Evolutionary conservation across 2,797 vertebrate genomes (phyloP), one percentile per base, ranked within the genome.

Genomic region (Smutsia gigantea): DNA sequence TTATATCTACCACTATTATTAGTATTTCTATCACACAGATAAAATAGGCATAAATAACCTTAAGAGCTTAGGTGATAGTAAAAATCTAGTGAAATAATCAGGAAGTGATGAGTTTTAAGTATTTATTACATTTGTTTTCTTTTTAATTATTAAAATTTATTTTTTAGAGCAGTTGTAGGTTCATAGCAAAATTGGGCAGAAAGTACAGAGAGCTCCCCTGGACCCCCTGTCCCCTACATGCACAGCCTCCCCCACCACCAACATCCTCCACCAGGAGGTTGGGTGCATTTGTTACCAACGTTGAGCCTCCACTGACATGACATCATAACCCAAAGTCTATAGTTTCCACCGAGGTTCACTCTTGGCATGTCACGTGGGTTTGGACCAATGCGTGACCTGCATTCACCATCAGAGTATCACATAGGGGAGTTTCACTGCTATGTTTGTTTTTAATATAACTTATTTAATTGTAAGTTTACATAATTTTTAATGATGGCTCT

Each of bases 201-300:
- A 78, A 34, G 49, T 9, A 2, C 51, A 55, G 31, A 88, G 75
- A 25, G 31, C 27, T 61, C 18, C 31, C 39, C 11, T 5, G 4
- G 13, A 29, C 7, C 17, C 0, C 1, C 51, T 0, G 4, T 46
- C 34, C 27, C 42, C 10, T 4, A 7, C 14, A 1, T 0, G 0
- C 15, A 13, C 18, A 39, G 46, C 29, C 31, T 29, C 13, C 21
- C 55, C 25, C 0, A 11, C 29, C 8, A 1, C 1, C 49, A 5
- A 23, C 39, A 5, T 7, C 25, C 1, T 11, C 12, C 2, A 2
- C 4, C 17, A 46, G 39, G 34, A 25, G 0, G 19, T 11, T 39
- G 15, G 42, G 9, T 2, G 3, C 7, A 0, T 2, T 9, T 39
- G 39, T 14, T 9, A 7, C 7, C 11, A 1, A 15, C 0, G 0